Base-by-base conservation (phyloP, 92 coral and sea anemone genomes). In the Parazoanthus darwini region DNA sequence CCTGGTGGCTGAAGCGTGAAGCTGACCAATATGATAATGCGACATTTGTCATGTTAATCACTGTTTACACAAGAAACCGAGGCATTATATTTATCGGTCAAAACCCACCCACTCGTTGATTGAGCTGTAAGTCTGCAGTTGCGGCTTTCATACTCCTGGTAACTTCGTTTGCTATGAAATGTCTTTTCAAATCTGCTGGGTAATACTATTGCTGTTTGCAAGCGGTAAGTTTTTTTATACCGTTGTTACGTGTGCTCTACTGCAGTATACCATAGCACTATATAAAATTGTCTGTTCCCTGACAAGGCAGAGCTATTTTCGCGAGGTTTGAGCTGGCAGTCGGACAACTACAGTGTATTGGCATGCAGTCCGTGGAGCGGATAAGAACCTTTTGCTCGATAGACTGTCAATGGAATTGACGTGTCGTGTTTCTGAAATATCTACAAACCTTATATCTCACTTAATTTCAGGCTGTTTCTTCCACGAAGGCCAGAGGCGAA, bases 41-140 rank as follows among this genome's bases (percentile, higher is more conserved):
- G 37, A 35, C 59, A 26, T 80, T 80, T 80, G 84, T 80, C 63
- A 80, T 80, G 72, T 80, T 25, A 56, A 80, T 80, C 6, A 50
- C 10, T 25, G 16, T 56, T 80, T 54, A 56, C 3, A 36, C 56
- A 35, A 5, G 51, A 48, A 48, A 48, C 51, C 51, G 51, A 48
- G 7, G 51, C 51, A 48, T 48, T 8, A 5, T 6, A 48, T 48
- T 48, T 6, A 22, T 26, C 20, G 71, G 43, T 74, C 20, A 36
- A 33, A 74, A 14, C 37, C 42, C 46, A 74, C 42, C 42, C 78
- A 33, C 39, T 74, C 44, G 33, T 80, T 80, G 42, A 16, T 0
- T n/a, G 67, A 26, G 37, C 58, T 15, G 10, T 16, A n/a, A 48
- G 15, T 5, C 67, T 3, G 65, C 82, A 15, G 38, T 20, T 22